Conservation (phyloP, 1,140 invertebrate species). For the Oppia nitens region DNA sequence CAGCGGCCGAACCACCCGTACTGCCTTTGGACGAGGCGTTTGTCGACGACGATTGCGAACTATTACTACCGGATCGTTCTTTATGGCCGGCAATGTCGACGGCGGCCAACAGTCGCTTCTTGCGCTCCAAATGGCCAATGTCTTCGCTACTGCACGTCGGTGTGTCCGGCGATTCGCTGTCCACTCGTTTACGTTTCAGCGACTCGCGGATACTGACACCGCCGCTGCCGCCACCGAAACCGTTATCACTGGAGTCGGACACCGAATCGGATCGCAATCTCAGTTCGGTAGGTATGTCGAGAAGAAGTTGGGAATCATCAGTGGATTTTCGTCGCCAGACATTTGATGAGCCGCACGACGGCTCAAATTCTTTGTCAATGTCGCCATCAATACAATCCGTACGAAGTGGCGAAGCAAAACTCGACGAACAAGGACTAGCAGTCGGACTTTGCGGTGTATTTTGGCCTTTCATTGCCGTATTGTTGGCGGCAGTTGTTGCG, state of each 20-base stretch:
- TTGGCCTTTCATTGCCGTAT: background rate
- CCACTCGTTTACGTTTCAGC: background rate
- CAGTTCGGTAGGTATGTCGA: background rate
- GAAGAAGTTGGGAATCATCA: background rate
- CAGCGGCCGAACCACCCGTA: too few species aligned
- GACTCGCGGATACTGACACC: background rate
- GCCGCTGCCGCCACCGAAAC: too few species aligned
- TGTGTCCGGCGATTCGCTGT: background rate
- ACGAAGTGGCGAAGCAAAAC: background rate
- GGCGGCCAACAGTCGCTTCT: constrained; percentile 7
- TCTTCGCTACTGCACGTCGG: background rate
- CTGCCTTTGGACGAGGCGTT: background rate
- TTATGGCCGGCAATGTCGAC: background rate
- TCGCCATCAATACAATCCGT: background rate
- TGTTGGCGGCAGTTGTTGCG: too few species aligned
- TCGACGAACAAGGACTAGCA: background rate
- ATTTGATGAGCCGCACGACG: background rate
- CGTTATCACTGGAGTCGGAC: background rate
- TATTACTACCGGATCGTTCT: background rate
- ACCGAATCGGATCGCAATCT: constrained; percentile 4
- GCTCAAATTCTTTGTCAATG: constrained; percentile 2
- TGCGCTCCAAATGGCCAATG: constrained; percentile 1
- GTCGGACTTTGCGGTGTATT: constrained; percentile 5
- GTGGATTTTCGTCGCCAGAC: constrained; percentile 20
- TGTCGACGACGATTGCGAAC: background rate